Evolutionary conservation across 92 coral and sea anemone genomes (phyloP).

Genomic region (Zoanthus sansibaricus): DNA sequence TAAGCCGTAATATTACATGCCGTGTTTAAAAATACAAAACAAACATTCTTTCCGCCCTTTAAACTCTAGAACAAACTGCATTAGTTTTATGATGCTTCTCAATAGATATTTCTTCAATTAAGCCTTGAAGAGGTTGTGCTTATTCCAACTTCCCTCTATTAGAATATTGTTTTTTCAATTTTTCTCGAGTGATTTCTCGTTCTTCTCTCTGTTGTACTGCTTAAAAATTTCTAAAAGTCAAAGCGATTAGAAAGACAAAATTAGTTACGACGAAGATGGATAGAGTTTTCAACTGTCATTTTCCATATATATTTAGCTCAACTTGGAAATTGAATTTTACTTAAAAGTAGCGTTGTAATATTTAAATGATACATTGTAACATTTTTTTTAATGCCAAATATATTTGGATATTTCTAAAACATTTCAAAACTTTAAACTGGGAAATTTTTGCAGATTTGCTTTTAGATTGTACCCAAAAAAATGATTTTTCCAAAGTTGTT

Average conservation of each 20-base stretch:
- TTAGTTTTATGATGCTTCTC: background rate
- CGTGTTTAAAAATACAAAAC: slow-evolving; percentile 11
- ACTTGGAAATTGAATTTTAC: too few species aligned
- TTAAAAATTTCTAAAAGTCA: slow-evolving; percentile 22
- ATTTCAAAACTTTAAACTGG: too few species aligned
- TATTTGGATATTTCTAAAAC: background rate
- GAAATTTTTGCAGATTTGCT: too few species aligned
- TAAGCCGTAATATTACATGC: background rate
- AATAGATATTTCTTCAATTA: background rate
- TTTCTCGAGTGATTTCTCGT: background rate
- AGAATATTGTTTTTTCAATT: background rate
- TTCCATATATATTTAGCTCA: too few species aligned
- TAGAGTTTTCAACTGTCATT: too few species aligned
- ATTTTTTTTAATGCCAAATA: background rate
- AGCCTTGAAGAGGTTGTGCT: background rate
- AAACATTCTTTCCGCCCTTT: background rate
- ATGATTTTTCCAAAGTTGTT: background rate
- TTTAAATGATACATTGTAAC: background rate
- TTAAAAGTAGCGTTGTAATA: background rate
- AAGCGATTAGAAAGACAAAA: background rate
- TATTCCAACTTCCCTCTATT: background rate
- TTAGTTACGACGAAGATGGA: too few species aligned
- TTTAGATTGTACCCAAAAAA: background rate
- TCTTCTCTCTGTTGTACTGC: background rate
- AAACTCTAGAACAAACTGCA: background rate